Evolutionary conservation across 2,888 invertebrate genomes (phyloP).

Genomic region (Cabera pusaria): DNA sequence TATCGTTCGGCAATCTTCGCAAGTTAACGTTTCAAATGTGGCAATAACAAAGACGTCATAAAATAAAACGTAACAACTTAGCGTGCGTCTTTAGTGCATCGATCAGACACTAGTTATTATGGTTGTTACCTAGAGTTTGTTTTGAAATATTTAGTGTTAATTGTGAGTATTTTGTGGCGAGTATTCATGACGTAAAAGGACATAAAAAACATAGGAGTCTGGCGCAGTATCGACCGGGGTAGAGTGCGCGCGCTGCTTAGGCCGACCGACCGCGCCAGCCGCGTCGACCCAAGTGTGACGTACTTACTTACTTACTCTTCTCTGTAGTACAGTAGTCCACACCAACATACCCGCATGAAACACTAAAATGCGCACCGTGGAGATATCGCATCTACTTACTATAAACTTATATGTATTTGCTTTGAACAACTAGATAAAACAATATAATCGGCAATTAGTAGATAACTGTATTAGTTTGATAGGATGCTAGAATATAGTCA

Average conservation of each 20-base stretch:
- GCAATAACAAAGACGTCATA: constrained; percentile 13
- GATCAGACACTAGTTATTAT: no score
- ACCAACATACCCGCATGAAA: constrained; percentile 12
- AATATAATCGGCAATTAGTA: no score
- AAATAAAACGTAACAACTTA: constrained; percentile 7
- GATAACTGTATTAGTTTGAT: no score
- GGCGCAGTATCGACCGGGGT: constrained; percentile 76
- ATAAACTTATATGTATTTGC: background rate
- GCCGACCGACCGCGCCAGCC: constrained; percentile 8
- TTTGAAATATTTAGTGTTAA: constrained; percentile 44
- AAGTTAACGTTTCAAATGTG: constrained; percentile 16
- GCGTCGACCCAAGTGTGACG: constrained; percentile 35
- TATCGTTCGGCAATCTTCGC: constrained; percentile 12
- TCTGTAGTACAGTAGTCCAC: constrained; percentile 2
- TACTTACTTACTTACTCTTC: constrained; percentile 7
- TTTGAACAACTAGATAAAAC: no score
- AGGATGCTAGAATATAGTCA: no score
- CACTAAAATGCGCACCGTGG: constrained; percentile 1
- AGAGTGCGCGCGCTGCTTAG: constrained; percentile 67
- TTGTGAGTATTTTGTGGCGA: constrained; percentile 65
- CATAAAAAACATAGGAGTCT: constrained; percentile 80
- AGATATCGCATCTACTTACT: constrained; percentile 1
- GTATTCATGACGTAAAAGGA: constrained; percentile 73
- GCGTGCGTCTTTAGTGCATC: no score
- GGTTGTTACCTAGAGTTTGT: no score